Base-by-base conservation (phyloP, 2,113 vertebrate species). In the Pomatostomus ruficeps region DNA sequence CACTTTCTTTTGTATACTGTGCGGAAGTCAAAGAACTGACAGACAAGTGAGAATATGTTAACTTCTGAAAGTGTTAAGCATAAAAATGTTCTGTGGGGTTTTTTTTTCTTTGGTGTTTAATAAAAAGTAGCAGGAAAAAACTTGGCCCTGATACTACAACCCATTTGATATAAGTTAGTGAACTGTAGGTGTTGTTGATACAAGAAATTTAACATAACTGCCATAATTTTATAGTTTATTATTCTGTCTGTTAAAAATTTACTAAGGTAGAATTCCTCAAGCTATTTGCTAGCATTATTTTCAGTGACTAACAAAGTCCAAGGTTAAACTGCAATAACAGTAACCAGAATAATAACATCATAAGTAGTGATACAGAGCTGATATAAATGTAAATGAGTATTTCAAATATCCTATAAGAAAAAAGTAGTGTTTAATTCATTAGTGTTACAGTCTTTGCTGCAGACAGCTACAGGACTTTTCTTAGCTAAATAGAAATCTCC, bases 51-150 rank as follows among this genome's bases (percentile, higher is more conserved):
- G 23, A 88, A 42, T 23, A 31, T 15, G 10, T 6, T 52, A 29
- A 89, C 10, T 70, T 75, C 36, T 57, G 45, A 51, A 86, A 79
- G 45, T 43, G 18, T 6, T 70, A 67, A 67, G 21, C 7, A n/a
- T 54, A n/a, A 26, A 36, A 74, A 74, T 1, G 9, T 26, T 42
- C 48, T 10, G n/a, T n/a, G n/a, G 5, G 1, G 0, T 2, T 52
- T 54, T 76, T 77, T 80, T 62, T 26, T 1, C 19, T 58, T 38
- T 1, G 6, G 6, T 48, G 31, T 75, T 78, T 42, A 17, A 57
- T 43, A 57, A 43, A 88, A 85, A 61, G 19, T 6, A 76, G 8
- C 11, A 42, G 20, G 17, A 15, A 75, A 3, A 75, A 89, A 36
- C 28, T 40, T 52, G 36, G 23, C 14, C 17, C 24, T 52, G 35